Evolutionary conservation across 2,797 vertebrate genomes (phyloP).

Genomic region (Australoheros facetus): DNA sequence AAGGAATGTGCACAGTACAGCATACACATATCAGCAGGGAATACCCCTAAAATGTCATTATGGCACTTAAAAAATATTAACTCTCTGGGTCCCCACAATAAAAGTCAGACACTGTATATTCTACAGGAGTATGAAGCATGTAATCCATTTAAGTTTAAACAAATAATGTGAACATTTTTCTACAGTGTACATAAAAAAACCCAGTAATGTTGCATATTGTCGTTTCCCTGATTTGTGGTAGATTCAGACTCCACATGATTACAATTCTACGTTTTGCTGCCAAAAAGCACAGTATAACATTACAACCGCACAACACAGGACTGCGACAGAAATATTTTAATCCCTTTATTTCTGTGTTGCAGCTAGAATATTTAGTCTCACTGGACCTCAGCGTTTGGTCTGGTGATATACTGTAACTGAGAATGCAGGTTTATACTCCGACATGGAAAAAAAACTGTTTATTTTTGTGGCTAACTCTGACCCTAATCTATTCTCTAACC

Average conservation of each 20-base stretch:
- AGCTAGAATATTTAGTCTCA: conserved; percentile 48
- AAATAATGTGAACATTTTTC: not conserved
- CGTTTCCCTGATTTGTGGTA: conserved; percentile 36
- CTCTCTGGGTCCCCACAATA: conserved; percentile 15
- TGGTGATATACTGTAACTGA: conserved; percentile 17
- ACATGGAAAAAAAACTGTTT: conserved; percentile 3
- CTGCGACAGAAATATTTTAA: conserved; percentile 37
- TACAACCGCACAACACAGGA: not conserved
- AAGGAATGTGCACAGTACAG: conserved; percentile 34
- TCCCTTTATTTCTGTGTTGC: conserved; percentile 49
- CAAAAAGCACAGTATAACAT: conserved; percentile 18
- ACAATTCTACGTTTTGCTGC: conserved; percentile 39
- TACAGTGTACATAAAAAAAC: conserved; percentile 19
- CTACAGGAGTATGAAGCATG: conserved; percentile 4
- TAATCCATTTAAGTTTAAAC: conserved; percentile 11
- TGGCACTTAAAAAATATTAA: conserved; percentile 62
- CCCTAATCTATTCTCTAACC: not conserved
- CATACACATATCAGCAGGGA: not conserved
- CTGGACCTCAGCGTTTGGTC: conserved; percentile 44
- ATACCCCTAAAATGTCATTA: conserved; percentile 59
- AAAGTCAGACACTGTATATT: conserved; percentile 18
- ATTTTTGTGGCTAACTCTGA: not conserved
- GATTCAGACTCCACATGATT: conserved; percentile 29
- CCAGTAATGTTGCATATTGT: conserved; percentile 4
- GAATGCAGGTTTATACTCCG: conserved; percentile 7